Percentiles rank a stretch among this genome's conserved stretches.
phyloP scores from a whole-genome alignment of 2,888 invertebrate genomes.

The Chelonus formosanus region DNA sequence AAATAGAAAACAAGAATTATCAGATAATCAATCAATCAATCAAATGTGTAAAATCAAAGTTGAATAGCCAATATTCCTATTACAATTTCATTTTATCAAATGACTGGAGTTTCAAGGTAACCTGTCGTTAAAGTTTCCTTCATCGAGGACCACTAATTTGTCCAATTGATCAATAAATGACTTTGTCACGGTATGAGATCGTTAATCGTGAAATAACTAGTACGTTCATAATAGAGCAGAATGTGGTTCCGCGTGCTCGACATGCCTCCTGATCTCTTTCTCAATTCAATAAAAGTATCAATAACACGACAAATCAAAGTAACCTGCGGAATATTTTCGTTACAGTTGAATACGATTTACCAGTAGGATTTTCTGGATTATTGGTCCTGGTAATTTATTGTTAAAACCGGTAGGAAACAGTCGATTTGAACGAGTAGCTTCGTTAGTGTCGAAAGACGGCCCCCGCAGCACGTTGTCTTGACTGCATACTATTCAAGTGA shows the following conservation, averaged over 20 bases:
- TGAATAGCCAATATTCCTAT: too few relatives aligned
- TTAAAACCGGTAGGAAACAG: constrained; percentile 31
- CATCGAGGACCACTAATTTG: constrained; percentile 22
- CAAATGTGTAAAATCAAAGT: too few relatives aligned
- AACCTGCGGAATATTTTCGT: constrained; percentile 7
- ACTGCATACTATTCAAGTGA: neutral
- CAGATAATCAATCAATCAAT: too few relatives aligned
- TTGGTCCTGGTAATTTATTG: too few relatives aligned
- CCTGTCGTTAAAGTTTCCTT: neutral
- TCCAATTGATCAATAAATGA: constrained; percentile 42
- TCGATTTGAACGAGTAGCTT: constrained; percentile 27
- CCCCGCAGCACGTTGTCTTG: constrained; percentile 14
- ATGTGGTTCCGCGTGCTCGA: constrained; percentile 55
- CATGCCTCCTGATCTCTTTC: constrained; percentile 53
- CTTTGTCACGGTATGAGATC: constrained; percentile 51
- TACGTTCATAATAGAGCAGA: constrained; percentile 50
- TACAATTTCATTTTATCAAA: too few relatives aligned
- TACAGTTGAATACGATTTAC: neutral
- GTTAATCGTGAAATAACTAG: constrained; percentile 51
- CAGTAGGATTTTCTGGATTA: neutral
- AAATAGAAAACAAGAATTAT: too few relatives aligned
- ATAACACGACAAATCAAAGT: constrained; percentile 3
- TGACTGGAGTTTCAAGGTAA: neutral
- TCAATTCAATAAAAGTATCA: constrained; percentile 44
- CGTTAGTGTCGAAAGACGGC: constrained; percentile 32